Evolutionary conservation across 2,113 vertebrate genomes (phyloP), one percentile per base, ranked within the genome.

Genomic region (Plotosus lineatus): DNA sequence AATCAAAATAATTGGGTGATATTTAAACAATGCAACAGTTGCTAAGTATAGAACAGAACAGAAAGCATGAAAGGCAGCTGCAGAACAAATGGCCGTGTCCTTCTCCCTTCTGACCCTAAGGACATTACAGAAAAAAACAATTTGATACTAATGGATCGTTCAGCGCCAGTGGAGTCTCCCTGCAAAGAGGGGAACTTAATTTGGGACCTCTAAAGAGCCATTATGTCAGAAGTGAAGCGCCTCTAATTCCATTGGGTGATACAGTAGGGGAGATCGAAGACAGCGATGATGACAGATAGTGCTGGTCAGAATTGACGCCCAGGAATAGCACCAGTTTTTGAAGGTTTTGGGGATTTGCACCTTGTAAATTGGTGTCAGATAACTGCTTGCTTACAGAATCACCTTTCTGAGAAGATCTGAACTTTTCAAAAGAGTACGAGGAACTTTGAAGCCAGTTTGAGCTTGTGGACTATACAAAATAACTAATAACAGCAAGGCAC

Each of bases 261-360:
- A 87, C 63, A 82, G 61, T 81, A 63, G 38, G 50, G 60, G 40
- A 76, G 63, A 68, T 28, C 73, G 48, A 74, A 55, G 51, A 85
- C 82, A 66, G 63, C 74, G 78, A 85, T 77, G 65, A 82, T 85
- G 82, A 84, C 60, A 85, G 80, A 85, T 84, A 65, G 80, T 28
- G 56, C 75, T 60, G 36, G 55, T 12, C 38, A n/a, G 33, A 7
- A 26, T 5, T 48, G 7, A 36, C 51, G 40, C 50, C 23, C 15
- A 2, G 17, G 53, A 63, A 83, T 71, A 71, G 50, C 3, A 33
- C 31, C 0, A 8, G 0, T 65, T 63, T 19, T 31, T 14, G 46
- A 61, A 65, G 60, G n/a, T 53, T 48, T 74, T 74, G 33, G 28
- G 17, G 26, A 51, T 33, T 28, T 33, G 33, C 36, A 10, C 26